Evolutionary conservation across 1,140 invertebrate species (phyloP).

Genomic region (Aphis craccivora): DNA sequence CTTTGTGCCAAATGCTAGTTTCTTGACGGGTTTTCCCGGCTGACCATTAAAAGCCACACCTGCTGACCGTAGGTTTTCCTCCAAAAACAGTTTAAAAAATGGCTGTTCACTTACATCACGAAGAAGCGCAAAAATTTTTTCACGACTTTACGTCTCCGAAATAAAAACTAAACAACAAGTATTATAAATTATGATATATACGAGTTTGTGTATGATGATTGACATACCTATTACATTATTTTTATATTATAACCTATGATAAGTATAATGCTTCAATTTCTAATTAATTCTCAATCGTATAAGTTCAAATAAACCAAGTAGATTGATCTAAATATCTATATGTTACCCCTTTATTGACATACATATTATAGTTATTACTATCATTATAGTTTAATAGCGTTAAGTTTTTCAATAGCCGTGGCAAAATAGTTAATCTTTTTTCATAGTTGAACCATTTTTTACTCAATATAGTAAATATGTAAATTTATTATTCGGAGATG

Average conservation of each 20-base stretch:
- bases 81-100: neutral
- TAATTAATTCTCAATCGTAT: too few relatives aligned
- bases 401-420: neutral
- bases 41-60: conserved; percentile 9
- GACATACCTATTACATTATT: neutral
- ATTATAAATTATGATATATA: too few relatives aligned
- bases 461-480: too few relatives aligned
- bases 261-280: too few relatives aligned
- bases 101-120: neutral
- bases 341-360: too few relatives aligned
- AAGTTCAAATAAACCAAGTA: too few relatives aligned
- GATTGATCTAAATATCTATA: too few relatives aligned
- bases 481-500: too few relatives aligned
- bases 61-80: neutral
- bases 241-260: neutral
- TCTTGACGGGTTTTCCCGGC: neutral
- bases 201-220: neutral
- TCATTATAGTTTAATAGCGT: too few relatives aligned
- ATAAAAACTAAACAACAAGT: neutral
- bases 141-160: neutral
- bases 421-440: too few relatives aligned
- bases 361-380: too few relatives aligned
- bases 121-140: neutral
- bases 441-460: too few relatives aligned
- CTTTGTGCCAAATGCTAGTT: neutral